These are phyloP conservation scores for Drosophila teissieri DNA, from an alignment of 1,140 invertebrate genomes.

Conservation along the genomic window DNA sequence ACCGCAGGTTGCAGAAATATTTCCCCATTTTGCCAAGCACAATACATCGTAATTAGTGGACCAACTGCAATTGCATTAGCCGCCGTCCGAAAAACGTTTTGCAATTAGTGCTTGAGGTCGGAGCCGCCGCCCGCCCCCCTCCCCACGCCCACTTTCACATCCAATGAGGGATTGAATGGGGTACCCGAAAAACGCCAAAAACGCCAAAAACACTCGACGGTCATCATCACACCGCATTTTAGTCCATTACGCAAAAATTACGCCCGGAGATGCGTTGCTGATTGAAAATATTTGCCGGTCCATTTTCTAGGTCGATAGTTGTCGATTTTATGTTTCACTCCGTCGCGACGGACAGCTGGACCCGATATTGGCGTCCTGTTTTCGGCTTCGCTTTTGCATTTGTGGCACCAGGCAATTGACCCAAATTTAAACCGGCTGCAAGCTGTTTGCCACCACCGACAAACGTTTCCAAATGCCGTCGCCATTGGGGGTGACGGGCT, in stretches of 20 bases:
- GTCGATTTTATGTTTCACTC: slow-evolving; percentile 25
- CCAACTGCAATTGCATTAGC: slow-evolving; percentile 28
- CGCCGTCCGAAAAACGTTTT: slow-evolving; percentile 48
- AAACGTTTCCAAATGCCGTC: slow-evolving; percentile 40
- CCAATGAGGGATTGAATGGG: no score
- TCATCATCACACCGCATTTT: slow-evolving; percentile 19
- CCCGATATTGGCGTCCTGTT: not conserved
- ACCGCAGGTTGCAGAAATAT: slow-evolving; percentile 39
- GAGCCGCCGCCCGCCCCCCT: not conserved
- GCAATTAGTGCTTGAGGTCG: slow-evolving; percentile 75
- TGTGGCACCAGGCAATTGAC: slow-evolving; percentile 75
- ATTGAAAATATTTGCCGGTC: slow-evolving; percentile 71
- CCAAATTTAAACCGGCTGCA: slow-evolving; percentile 79
- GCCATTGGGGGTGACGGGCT: slow-evolving; percentile 3
- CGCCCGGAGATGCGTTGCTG: slow-evolving; percentile 37
- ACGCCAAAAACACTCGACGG: slow-evolving; percentile 4
- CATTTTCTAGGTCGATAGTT: slow-evolving; percentile 40
- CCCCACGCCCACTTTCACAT: no score
- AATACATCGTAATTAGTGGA: slow-evolving; percentile 50
- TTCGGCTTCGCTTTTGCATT: slow-evolving; percentile 49
- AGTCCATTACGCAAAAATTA: slow-evolving; percentile 65
- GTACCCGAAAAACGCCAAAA: not conserved
- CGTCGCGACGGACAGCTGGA: slow-evolving; percentile 16
- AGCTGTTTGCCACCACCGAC: slow-evolving; percentile 60
- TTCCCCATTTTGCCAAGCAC: slow-evolving; percentile 25